Evolutionary conservation across 2,797 vertebrate genomes (phyloP).

Genomic region (Oophaga sylvatica): DNA sequence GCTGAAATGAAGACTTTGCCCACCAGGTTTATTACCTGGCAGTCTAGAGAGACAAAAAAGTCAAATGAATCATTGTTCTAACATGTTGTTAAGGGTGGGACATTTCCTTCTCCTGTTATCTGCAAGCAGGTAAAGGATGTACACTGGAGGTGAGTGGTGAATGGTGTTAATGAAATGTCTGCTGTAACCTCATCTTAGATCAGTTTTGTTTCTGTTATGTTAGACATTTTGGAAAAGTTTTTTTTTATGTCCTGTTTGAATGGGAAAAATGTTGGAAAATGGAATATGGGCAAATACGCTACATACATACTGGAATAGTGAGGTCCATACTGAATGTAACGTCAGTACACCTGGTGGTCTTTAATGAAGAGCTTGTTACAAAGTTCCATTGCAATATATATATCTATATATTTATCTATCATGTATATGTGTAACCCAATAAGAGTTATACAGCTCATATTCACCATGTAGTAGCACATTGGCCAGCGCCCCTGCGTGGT

Average conservation of each 20-base stretch:
- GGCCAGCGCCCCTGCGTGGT: no score
- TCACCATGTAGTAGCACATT: no score
- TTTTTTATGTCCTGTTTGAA: neutral
- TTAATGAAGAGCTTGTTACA: no score
- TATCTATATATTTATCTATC: no score
- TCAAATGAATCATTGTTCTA: slow-evolving; percentile 58
- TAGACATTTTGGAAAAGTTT: neutral
- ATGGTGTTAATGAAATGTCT: neutral
- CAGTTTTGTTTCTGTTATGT: neutral
- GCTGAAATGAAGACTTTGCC: slow-evolving; percentile 51
- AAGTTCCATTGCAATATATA: no score
- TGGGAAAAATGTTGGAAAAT: neutral
- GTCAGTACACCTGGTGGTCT: neutral
- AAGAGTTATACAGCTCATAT: no score
- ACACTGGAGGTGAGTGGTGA: slow-evolving; percentile 42
- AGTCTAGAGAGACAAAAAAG: slow-evolving; percentile 42
- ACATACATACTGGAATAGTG: no score
- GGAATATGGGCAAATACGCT: neutral
- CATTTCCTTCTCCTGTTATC: slow-evolving; percentile 58
- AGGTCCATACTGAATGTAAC: no score
- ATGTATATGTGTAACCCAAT: no score
- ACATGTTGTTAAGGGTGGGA: slow-evolving; percentile 59
- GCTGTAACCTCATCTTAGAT: neutral
- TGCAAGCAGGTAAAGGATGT: slow-evolving; percentile 57
- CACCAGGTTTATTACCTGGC: slow-evolving; percentile 58